These are phyloP conservation scores for Hormaphis cornu DNA, from an alignment of 1,140 invertebrate species.

Conservation along the genomic window DNA sequence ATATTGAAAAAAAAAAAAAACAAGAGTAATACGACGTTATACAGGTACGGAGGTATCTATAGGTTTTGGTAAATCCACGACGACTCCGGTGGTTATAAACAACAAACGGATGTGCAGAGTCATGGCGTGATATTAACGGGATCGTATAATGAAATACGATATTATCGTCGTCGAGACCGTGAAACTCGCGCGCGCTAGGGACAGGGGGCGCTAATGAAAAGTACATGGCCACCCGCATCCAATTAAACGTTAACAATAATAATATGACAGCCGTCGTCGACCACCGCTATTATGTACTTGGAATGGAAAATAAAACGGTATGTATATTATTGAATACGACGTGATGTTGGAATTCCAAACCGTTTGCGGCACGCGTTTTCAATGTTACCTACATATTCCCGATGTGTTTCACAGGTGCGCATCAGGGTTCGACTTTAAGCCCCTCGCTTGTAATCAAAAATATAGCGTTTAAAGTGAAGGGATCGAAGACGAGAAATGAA, in stretches of 20 bases:
- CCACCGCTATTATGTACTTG: no score
- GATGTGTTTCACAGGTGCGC: no score
- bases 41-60: no score
- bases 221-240: constrained; percentile 22
- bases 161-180: not conserved
- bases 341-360: not conserved
- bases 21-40: no score
- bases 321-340: no score
- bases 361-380: constrained; percentile 15
- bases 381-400: no score
- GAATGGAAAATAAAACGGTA: no score
- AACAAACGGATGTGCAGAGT: constrained; percentile 19
- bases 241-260: constrained; percentile 25
- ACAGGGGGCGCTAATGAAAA: constrained; percentile 10
- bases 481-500: no score
- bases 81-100: not conserved
- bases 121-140: constrained; percentile 7
- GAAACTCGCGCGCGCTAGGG: not conserved
- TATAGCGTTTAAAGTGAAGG: no score
- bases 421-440: no score
- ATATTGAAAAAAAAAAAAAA: not conserved
- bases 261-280: constrained; percentile 1
- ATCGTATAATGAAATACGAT: not conserved
- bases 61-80: constrained; percentile 2
- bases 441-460: no score